Conservation (phyloP, 2,113 vertebrate species). For the Brienomyrus longianalis region DNA sequence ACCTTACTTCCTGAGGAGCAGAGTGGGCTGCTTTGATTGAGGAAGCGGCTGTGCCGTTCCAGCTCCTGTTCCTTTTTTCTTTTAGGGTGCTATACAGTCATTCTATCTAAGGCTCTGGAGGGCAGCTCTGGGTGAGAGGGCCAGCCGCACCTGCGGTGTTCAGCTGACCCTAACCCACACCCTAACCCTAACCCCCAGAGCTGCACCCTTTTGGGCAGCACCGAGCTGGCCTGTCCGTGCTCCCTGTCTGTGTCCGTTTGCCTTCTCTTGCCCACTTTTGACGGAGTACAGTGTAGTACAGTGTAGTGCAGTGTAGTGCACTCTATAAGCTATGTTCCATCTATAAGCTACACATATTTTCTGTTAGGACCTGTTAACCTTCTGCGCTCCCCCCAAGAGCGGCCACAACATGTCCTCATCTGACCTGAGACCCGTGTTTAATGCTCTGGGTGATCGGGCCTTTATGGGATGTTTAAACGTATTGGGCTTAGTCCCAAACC, state of each 20-base stretch:
- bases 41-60: background rate
- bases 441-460: background rate
- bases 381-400: background rate
- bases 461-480: background rate
- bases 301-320: background rate
- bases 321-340: background rate
- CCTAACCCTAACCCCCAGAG: background rate
- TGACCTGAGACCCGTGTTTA: background rate
- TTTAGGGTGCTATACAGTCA: constrained; percentile 11
- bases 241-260: too few species aligned
- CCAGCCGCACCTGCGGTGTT: background rate
- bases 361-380: background rate
- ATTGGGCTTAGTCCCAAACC: background rate
- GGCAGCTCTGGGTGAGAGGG: constrained; percentile 23
- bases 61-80: background rate
- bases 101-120: constrained; percentile 27
- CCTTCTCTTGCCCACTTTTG: too few species aligned
- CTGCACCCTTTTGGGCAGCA: background rate
- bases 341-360: background rate
- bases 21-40: background rate
- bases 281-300: background rate
- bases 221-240: background rate
- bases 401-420: background rate
- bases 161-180: background rate
- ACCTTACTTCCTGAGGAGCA: background rate